Conservation (phyloP, 1,140 invertebrate species). For the Gryon sp. region DNA sequence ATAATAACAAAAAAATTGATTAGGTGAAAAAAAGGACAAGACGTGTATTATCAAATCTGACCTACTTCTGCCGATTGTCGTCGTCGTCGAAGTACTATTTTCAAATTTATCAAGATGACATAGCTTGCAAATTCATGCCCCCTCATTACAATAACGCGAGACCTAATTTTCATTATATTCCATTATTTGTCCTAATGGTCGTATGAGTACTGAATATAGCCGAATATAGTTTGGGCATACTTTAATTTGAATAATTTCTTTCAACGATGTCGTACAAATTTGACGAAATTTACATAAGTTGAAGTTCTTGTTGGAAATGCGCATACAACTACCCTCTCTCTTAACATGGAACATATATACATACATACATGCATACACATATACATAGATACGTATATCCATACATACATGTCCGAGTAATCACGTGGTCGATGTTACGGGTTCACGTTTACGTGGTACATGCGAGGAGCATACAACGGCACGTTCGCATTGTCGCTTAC, state of each 20-base stretch:
- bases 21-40: too few relatives aligned
- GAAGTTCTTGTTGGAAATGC: conserved; percentile 45
- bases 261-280: conserved; percentile 45
- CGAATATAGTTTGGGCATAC: background rate
- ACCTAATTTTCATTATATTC: conserved; percentile 25
- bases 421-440: conserved; percentile 36
- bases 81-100: background rate
- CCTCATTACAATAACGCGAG: conserved; percentile 15
- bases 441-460: conserved; percentile 63
- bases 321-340: conserved; percentile 21
- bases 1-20: too few relatives aligned
- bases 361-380: too few relatives aligned
- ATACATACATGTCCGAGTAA: conserved; percentile 37
- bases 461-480: conserved; percentile 46
- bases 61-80: background rate
- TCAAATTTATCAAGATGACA: conserved; percentile 43
- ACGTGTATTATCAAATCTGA: too few relatives aligned
- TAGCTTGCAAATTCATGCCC: conserved; percentile 9
- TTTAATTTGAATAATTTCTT: conserved; percentile 39
- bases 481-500: conserved; percentile 66
- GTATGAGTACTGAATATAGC: conserved; percentile 13
- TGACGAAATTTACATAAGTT: conserved; percentile 46
- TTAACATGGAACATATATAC: too few relatives aligned
- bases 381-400: too few relatives aligned
- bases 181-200: conserved; percentile 20